Base-by-base conservation (phyloP, 53 echinoderm and acorn worm species). In the Zoroaster sp. region DNA sequence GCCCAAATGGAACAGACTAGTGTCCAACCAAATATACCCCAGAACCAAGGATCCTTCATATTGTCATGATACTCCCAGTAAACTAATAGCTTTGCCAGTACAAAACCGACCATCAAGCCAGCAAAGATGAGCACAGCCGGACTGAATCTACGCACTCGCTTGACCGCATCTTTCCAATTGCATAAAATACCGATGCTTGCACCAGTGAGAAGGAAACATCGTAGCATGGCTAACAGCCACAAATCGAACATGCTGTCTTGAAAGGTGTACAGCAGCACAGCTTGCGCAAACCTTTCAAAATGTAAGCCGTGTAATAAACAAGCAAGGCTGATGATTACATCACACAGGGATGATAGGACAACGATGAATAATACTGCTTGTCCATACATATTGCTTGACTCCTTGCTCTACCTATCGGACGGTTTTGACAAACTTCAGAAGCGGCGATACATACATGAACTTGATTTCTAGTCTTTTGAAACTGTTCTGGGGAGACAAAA, bases 21-120 rank as follows among this genome's bases (percentile, higher is more conserved):
- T 4, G 83, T 83, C 95, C 95, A 95, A 3, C 53, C 59, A 51
- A 89, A 90, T 33, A 79, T 53, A 4, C 75, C 75, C 93, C 92
- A 90, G 35, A 93, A 93, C 95, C 95, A 95, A 10, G 88, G 83
- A 32, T 92, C 68, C 31, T 73, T 65, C 42, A 88, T 45, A 65
- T 93, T 87, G 39, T 81, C 42, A 0, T 69, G 63, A 1, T 69
- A 63, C 74, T 93, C 93, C 17, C 87, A 90, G 41, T 95, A 95
- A 13, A 95, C 21, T 18, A 95, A 31, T 40, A 95, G 81, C 59
- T 95, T 95, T 17, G 75, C 82, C 18, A 89, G 68, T 1, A 35
- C 69, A 52, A 46, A 89, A 7, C 89, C 20, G 37, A 83, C 5
- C 75, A 92, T 89, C 14, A 77, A 34, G 17, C 43, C 65, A 35